phyloP scores from a whole-genome alignment of 2,888 invertebrate species.

The Priapulus caudatus region DNA sequence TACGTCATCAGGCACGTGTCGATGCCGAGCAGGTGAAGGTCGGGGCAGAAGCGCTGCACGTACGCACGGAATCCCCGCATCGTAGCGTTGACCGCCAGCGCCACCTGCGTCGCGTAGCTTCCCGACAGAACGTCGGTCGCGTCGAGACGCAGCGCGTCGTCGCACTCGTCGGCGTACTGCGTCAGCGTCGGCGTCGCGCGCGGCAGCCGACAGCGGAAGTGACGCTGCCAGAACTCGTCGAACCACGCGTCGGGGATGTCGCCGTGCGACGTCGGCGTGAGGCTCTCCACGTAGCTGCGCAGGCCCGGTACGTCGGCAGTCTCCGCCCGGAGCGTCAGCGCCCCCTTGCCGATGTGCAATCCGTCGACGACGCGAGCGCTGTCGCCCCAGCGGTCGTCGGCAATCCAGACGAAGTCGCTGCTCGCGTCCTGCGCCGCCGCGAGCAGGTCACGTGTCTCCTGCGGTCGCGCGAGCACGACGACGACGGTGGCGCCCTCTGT shows the following conservation, averaged over 20 bases:
- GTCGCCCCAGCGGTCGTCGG: slow-evolving; percentile 30
- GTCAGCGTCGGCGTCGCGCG: slow-evolving; percentile 25
- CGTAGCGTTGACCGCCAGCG: slow-evolving; percentile 33
- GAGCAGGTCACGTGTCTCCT: slow-evolving; percentile 31
- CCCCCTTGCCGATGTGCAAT: slow-evolving; percentile 27
- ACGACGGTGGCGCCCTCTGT: slow-evolving; percentile 24
- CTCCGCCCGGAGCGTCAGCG: slow-evolving; percentile 21
- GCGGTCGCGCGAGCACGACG: slow-evolving; percentile 32
- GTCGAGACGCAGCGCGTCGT: slow-evolving; percentile 27
- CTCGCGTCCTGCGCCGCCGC: slow-evolving; percentile 31
- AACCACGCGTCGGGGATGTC: slow-evolving; percentile 40
- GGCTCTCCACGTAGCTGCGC: slow-evolving; percentile 27
- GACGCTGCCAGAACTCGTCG: slow-evolving; percentile 37
- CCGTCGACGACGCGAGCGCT: slow-evolving; percentile 23
- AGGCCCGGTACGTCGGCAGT: slow-evolving; percentile 30
- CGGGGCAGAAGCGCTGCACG: slow-evolving; percentile 27
- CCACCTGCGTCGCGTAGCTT: slow-evolving; percentile 35
- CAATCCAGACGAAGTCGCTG: slow-evolving; percentile 32
- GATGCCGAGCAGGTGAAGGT: slow-evolving; percentile 28
- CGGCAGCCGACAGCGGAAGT: slow-evolving; percentile 33
- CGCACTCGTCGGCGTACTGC: slow-evolving; percentile 27
- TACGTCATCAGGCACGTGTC: slow-evolving; percentile 22
- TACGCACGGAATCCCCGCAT: slow-evolving; percentile 33
- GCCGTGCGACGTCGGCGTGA: slow-evolving; percentile 31
- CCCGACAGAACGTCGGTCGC: slow-evolving; percentile 28